Base-by-base conservation (phyloP, 2,113 vertebrate genomes). In the Uria lomvia region DNA sequence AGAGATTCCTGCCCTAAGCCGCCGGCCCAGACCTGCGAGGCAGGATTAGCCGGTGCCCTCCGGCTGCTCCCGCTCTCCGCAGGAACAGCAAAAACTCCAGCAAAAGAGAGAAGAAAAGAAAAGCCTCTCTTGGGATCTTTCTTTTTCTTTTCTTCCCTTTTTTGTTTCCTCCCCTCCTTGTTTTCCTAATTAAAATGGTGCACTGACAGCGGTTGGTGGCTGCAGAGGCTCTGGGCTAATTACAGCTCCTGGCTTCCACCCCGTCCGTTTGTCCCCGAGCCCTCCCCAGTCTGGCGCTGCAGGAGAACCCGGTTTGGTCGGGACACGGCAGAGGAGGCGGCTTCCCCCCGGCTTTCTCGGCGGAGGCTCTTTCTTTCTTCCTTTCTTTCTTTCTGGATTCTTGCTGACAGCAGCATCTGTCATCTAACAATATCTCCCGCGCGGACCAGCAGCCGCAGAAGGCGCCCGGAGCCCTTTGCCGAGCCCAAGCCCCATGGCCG, bases 341-440 rank as follows among this genome's bases (percentile, higher is more conserved):
- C 50, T 88, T 70, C 36, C 74, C 90, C 56, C 11, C 20, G 23
- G 50, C 71, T 83, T 34, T 88, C 59, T 86, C 53, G 1, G 15
- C 1, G 7, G 59, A 84, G 85, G 23, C 22, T 93, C 12, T 1
- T 16, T 50, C 91, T 56, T 86, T 59, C 62, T 90, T 65, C 55
- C 55, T 60, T 86, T 36, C 68, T 83, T 82, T 76, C 75, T 40
- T 9, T 47, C 67, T 23, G 85, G 16, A 15, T 91, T 91, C 84
- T 63, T 55, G 92, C 90, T 94, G 96, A 82, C 96, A 91, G 95
- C 94, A 95, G 94, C 95, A 97, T 95, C 92, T 58, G n/a, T 87
- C 94, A 78, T 45, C 80, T 12, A 52, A 42, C 96, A 53, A 60
- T 40, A 56, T 15, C 87, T 47, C 86, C 77, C 13, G 19, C 3